A percentile compares a stretch with the other conserved stretches of the same genome.
Evolutionary conservation across 2,888 invertebrate species (phyloP).

Genomic region (Labia minor): DNA sequence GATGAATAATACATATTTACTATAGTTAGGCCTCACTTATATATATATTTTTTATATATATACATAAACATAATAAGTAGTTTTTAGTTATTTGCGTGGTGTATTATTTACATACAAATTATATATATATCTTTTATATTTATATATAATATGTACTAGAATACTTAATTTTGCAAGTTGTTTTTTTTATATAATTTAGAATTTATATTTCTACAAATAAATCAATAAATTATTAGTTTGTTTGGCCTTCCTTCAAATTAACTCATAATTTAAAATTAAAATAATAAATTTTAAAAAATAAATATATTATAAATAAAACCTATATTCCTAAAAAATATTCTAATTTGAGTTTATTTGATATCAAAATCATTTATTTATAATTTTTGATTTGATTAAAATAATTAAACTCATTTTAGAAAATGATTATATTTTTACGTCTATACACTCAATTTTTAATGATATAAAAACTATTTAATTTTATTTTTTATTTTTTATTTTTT

Average conservation of each 20-base stretch:
- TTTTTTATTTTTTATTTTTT: slow-evolving; percentile 16
- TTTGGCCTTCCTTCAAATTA: slow-evolving; percentile 16
- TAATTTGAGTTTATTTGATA: too few species aligned
- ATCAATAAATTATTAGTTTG: slow-evolving; percentile 17
- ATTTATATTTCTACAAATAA: slow-evolving; percentile 4
- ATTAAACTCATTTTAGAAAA: too few species aligned
- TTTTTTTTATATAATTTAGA: slow-evolving; percentile 18
- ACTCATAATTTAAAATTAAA: slow-evolving; percentile 15
- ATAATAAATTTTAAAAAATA: neutral
- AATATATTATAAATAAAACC: neutral
- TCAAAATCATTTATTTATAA: too few species aligned
- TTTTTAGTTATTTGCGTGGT: slow-evolving; percentile 2
- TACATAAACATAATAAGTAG: neutral
- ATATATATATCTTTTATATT: too few species aligned
- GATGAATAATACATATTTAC: slow-evolving; percentile 1
- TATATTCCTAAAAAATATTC: neutral
- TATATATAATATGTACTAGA: slow-evolving; percentile 17
- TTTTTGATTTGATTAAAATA: too few species aligned
- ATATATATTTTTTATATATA: neutral
- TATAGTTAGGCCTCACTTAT: neutral
- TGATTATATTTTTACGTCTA: too few species aligned
- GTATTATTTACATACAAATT: slow-evolving; percentile 19
- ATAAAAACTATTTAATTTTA: too few species aligned
- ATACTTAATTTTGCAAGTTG: slow-evolving; percentile 18
- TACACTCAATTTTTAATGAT: too few species aligned